Evolutionary conservation across 2,888 invertebrate species (phyloP).

Genomic region (Drosophila aldrichi): DNA sequence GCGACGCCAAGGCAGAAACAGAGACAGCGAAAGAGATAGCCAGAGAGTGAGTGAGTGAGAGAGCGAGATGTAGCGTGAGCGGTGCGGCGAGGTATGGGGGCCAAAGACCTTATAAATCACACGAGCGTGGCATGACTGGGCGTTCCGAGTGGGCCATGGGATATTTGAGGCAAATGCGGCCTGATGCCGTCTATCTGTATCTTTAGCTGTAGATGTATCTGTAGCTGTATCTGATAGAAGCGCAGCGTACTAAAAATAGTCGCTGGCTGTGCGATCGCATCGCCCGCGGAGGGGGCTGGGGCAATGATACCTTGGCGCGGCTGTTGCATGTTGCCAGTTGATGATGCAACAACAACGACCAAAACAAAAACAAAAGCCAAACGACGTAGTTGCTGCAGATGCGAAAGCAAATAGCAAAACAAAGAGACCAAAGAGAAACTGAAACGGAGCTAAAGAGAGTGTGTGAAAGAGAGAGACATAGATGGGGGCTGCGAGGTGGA

Average conservation of each 20-base stretch:
- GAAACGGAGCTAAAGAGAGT: conserved; percentile 10
- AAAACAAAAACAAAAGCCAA: conserved; percentile 39
- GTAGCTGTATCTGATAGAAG: conserved; percentile 48
- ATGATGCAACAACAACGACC: conserved; percentile 68
- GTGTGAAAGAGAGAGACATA: not conserved
- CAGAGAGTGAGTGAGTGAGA: not conserved
- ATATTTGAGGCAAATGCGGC: conserved; percentile 21
- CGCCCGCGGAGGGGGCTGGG: not conserved
- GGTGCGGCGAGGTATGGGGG: conserved; percentile 42
- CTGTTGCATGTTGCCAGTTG: conserved; percentile 59
- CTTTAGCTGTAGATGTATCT: conserved; percentile 17
- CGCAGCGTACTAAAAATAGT: conserved; percentile 70
- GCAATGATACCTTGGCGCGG: conserved; percentile 48
- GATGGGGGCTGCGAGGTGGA: not conserved
- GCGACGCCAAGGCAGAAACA: conserved; percentile 29
- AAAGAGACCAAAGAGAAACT: conserved; percentile 38
- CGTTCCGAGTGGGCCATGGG: conserved; percentile 57
- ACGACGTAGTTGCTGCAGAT: conserved; percentile 59
- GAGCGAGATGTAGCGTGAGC: not conserved
- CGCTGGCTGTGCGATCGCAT: conserved; percentile 42
- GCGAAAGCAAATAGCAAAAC: conserved; percentile 69
- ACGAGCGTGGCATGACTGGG: conserved; percentile 80
- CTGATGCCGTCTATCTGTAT: conserved; percentile 5
- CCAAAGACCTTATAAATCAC: conserved; percentile 81
- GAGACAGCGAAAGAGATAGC: conserved; percentile 16